A percentile compares a stretch with the other conserved stretches of the same genome.
These are phyloP conservation scores for Oryzias javanicus DNA, from an alignment of 2,113 vertebrate genomes.

Conservation along the genomic window DNA sequence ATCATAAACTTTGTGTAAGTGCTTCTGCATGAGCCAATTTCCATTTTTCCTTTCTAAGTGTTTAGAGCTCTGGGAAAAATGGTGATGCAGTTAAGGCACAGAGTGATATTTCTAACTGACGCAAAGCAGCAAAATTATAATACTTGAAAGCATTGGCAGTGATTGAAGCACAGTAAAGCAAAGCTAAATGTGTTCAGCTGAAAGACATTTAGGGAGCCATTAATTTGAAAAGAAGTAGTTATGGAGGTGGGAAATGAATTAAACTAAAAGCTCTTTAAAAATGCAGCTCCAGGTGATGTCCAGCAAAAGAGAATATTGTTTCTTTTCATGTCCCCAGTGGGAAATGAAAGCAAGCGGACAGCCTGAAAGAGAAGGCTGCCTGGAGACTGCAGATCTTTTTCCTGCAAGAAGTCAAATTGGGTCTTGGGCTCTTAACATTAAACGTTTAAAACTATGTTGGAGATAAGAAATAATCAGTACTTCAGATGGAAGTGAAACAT, in stretches of 20 bases:
- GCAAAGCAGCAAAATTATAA: constrained; percentile 64
- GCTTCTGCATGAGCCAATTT: constrained; percentile 39
- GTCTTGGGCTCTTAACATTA: neutral
- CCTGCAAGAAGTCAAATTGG: constrained; percentile 14
- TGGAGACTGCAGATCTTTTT: neutral
- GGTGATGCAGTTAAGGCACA: constrained; percentile 62
- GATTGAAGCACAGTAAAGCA: constrained; percentile 65
- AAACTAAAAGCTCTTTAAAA: constrained; percentile 72
- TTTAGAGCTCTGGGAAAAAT: constrained; percentile 34
- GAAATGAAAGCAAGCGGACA: neutral
- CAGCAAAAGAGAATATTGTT: constrained; percentile 47
- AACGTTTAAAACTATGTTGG: too few species aligned
- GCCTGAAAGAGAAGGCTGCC: neutral
- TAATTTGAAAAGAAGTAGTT: constrained; percentile 64
- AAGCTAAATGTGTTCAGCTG: constrained; percentile 64
- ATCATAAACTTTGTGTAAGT: constrained; percentile 59
- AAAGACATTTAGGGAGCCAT: constrained; percentile 68
- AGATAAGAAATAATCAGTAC: too few species aligned
- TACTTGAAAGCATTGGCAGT: constrained; percentile 63
- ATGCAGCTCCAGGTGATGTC: constrained; percentile 50
- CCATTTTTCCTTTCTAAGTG: constrained; percentile 21
- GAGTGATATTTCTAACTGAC: constrained; percentile 55
- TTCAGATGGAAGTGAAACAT: too few species aligned
- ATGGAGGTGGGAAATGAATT: constrained; percentile 67
- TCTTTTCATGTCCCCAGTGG: constrained; percentile 36